Evolutionary conservation across 2,888 invertebrate genomes (phyloP), one percentile per base, ranked within the genome.

Genomic region (Drepanosiphum platanoidis): DNA sequence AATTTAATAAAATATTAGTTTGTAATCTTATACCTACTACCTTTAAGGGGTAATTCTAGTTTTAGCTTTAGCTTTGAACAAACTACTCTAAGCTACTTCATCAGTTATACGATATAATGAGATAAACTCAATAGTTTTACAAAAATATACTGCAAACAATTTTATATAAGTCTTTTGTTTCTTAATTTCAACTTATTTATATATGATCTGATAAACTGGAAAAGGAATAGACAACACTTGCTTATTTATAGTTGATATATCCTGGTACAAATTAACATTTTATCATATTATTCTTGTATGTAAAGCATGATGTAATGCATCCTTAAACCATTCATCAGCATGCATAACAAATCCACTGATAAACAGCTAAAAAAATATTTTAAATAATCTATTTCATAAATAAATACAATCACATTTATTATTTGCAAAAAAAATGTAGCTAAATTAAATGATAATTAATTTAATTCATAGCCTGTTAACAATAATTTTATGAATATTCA

Each of bases 401-500:
- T 46, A 46, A 46, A 15, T 15, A n/a, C n/a, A n/a, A n/a, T n/a
- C n/a, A n/a, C n/a, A n/a, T 46, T 46, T 46, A 46, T 46, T 46
- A 15, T 15, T 15, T 46, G 18, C 46, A 9, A 18, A 46, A 1
- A 8, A 42, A 42, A 8, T 42, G 11, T 42, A 42, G 42, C 3
- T 22, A 52, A 3, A 27, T 3, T 61, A 61, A 27, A 61, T 27
- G n/a, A 61, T 3, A 3, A 61, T 5, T 22, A 3, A 61, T 18
- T 1, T 61, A 61, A 61, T 61, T 61, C n/a, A 61, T 27, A 61
- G n/a, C 58, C 3, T 3, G 22, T 58, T 70, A 39, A 27, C 18
- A 36, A 71, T 58, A 3, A 77, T 36, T 34, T 61, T 64, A 27
- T 86, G 82, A 52, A 86, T 81, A 64, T 74, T 79, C 11, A 39